Evolutionary conservation across 2,797 vertebrate genomes (phyloP).

Genomic region (Champsocephalus gunnari): DNA sequence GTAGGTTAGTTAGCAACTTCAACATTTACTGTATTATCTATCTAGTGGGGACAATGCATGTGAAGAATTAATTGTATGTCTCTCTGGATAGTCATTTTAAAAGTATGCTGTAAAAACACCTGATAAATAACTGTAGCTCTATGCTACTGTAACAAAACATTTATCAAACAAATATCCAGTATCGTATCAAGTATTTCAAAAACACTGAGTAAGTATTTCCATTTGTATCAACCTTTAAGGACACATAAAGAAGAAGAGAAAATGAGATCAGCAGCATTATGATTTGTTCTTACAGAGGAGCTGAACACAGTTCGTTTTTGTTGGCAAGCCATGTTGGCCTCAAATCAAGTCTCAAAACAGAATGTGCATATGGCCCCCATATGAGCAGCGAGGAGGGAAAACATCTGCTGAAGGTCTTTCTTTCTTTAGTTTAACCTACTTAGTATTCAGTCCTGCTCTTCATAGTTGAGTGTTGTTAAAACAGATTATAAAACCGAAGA

Average conservation of each 20-base stretch:
- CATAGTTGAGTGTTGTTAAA: conserved; percentile 28
- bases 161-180: conserved; percentile 12
- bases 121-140: not conserved
- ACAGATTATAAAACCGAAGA: conserved; percentile 41
- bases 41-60: not conserved
- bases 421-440: conserved; percentile 21
- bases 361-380: conserved; percentile 36
- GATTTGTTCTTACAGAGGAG: conserved; percentile 33
- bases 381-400: conserved; percentile 43
- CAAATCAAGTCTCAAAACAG: conserved; percentile 29
- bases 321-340: conserved; percentile 26
- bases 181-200: not conserved
- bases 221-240: conserved; percentile 20
- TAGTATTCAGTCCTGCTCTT: conserved; percentile 12
- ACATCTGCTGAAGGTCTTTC: conserved; percentile 59
- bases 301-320: conserved; percentile 43
- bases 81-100: not conserved
- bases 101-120: not conserved
- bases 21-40: not conserved
- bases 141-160: not conserved
- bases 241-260: conserved; percentile 13
- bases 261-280: conserved; percentile 54
- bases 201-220: not conserved
- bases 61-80: not conserved
- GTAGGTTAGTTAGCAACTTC: not conserved